Evolutionary conservation across 2,888 invertebrate species (phyloP), one percentile per base, ranked within the genome.

Genomic region (Scotopteryx bipunctaria): DNA sequence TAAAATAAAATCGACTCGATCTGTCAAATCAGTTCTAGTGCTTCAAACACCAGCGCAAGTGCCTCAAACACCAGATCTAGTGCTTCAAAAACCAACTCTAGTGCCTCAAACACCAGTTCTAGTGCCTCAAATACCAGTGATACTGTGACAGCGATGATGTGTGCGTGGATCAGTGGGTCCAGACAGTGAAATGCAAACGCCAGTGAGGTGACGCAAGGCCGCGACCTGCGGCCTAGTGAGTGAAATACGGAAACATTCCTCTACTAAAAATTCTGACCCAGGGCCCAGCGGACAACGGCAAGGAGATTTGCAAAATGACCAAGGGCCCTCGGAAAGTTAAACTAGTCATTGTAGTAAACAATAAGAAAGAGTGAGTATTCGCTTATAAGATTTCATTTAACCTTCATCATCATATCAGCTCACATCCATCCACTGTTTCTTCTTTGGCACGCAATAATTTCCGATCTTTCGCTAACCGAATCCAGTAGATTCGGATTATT

Each of bases 311-410:
- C 91, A 91, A 86, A 83, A 91, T 91, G 91, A 91, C 91, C 75
- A 91, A 91, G 90, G 91, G 91, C 87, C 91, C 91, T 83, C 83
- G 91, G 82, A 91, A 91, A 81, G 91, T 91, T 73, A 91, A 91
- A 66, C 89, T 91, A 85, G 91, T 91, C 88, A 91, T 91, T 87
- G 91, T 91, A 81, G 91, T 91, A 83, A 91, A 91, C 87, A 91
- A 91, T 85, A 91, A 91, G 79, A 91, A 91, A 83, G 91, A 91
- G 91, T 91, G 63, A 91, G 91, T 91, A 89, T 61, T 37, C 19
- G 3, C 45, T 54, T 27, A n/a, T 36, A 52, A 33, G 29, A 9
- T 35, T 40, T 43, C 61, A 56, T 62, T 19, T 13, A 19, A 1
- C 5, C 19, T n/a, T n/a, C 16, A n/a, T n/a, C n/a, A n/a, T n/a